Evolutionary conservation across 2,797 vertebrate species (phyloP).

Genomic region (Staurois parvus): DNA sequence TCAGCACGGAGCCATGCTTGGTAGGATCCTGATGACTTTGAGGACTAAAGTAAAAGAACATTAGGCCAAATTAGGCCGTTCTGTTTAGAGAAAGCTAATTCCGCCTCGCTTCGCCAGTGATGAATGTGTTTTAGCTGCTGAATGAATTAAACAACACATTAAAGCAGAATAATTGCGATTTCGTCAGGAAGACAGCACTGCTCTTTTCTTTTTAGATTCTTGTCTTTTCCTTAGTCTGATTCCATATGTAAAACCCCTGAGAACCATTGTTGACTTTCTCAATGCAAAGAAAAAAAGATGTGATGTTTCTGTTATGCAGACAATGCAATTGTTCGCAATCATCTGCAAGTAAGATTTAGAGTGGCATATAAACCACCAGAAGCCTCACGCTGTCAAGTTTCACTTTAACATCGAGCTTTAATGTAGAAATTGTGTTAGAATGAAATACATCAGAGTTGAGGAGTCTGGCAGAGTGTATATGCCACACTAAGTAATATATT

Average conservation of each 20-base stretch:
- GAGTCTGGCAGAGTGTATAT: no score
- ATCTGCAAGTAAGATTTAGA: background rate
- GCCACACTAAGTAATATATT: no score
- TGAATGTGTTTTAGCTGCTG: constrained; percentile 68
- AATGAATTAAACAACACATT: constrained; percentile 65
- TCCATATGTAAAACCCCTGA: constrained; percentile 5
- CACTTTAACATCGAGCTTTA: background rate
- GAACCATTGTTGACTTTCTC: constrained; percentile 22
- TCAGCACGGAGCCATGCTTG: constrained; percentile 61
- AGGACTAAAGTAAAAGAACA: constrained; percentile 60
- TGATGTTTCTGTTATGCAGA: background rate
- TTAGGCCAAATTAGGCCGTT: constrained; percentile 68
- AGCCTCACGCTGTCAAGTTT: no score
- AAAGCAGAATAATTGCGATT: constrained; percentile 64
- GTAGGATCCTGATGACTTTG: constrained; percentile 62
- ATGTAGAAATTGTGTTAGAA: background rate
- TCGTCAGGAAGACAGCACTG: constrained; percentile 18
- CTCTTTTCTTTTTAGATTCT: constrained; percentile 30
- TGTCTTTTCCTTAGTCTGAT: background rate
- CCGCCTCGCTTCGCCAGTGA: constrained; percentile 65
- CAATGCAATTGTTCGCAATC: background rate
- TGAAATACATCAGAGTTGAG: no score
- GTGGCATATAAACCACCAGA: no score
- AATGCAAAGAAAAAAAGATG: constrained; percentile 37
- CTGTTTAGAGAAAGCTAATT: constrained; percentile 64